Evolutionary conservation across 2,888 invertebrate species (phyloP).

Genomic region (Chloroclystis v-ata): DNA sequence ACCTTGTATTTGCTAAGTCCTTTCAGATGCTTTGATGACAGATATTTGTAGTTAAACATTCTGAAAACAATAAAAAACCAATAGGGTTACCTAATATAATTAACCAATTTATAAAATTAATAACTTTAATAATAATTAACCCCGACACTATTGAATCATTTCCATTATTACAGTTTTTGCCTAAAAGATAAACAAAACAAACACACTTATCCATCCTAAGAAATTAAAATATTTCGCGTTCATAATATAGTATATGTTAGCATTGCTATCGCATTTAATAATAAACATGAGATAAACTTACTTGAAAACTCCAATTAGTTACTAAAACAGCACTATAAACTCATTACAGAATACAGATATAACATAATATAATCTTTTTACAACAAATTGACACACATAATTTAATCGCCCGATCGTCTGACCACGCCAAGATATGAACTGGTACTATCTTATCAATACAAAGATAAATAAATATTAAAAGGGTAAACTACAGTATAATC

Average conservation of each 20-base stretch:
- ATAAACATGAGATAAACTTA: neutral
- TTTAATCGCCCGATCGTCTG: neutral
- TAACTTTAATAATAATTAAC: too few relatives aligned
- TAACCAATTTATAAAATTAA: too few relatives aligned
- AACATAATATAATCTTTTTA: neutral
- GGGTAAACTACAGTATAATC: too few relatives aligned
- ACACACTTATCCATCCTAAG: too few relatives aligned
- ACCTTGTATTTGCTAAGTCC: conserved; percentile 97
- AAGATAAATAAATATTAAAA: neutral
- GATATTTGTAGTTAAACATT: conserved; percentile 83
- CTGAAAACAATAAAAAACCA: conserved; percentile 13
- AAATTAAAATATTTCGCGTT: too few relatives aligned
- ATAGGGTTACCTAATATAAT: too few relatives aligned
- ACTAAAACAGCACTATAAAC: neutral
- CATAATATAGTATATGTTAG: too few relatives aligned
- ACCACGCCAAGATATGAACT: neutral
- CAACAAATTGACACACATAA: neutral
- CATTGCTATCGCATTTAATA: neutral
- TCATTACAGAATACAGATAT: neutral
- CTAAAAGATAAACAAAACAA: too few relatives aligned
- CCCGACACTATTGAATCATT: too few relatives aligned
- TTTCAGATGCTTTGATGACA: conserved; percentile 87
- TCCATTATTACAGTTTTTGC: too few relatives aligned
- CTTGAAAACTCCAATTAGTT: neutral
- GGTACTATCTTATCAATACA: neutral